These are phyloP conservation scores for Thaumatotibia leucotreta DNA, from an alignment of 1,140 invertebrate species.

Conservation along the genomic window DNA sequence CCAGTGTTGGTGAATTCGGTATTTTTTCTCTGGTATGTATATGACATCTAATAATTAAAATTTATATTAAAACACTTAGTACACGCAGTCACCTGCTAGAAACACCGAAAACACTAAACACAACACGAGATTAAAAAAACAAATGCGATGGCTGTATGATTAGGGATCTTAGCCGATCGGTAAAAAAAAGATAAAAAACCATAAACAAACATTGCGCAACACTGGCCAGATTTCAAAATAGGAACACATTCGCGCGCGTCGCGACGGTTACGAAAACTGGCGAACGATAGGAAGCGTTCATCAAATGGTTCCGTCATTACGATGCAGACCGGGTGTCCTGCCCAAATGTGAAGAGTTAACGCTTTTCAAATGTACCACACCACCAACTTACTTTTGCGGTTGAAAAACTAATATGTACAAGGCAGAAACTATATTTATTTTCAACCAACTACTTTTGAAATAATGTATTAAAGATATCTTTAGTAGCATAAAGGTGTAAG, in stretches of 20 bases:
- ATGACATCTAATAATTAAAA: no score
- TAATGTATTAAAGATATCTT: neutral
- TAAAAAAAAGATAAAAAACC: neutral
- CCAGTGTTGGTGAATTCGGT: no score
- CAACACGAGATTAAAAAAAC: neutral
- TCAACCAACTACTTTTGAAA: neutral
- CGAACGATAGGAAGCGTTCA: constrained; percentile 35
- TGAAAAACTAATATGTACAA: neutral
- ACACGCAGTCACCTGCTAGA: neutral
- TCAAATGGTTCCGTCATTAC: constrained; percentile 32
- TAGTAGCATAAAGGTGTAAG: neutral
- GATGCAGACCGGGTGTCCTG: constrained; percentile 33
- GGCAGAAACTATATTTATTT: neutral
- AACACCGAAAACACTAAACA: neutral
- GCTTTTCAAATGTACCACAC: constrained; percentile 30
- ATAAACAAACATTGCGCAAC: constrained; percentile 11
- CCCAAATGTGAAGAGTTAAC: constrained; percentile 34
- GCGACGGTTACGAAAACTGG: constrained; percentile 26
- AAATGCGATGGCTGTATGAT: neutral
- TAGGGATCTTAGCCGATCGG: neutral
- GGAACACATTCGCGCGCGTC: constrained; percentile 28
- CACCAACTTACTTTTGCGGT: neutral
- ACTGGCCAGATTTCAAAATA: constrained; percentile 33
- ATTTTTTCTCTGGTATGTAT: no score
- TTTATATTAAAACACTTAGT: no score